Conservation (phyloP, 2,113 vertebrate species). For the Arvicanthis niloticus region DNA sequence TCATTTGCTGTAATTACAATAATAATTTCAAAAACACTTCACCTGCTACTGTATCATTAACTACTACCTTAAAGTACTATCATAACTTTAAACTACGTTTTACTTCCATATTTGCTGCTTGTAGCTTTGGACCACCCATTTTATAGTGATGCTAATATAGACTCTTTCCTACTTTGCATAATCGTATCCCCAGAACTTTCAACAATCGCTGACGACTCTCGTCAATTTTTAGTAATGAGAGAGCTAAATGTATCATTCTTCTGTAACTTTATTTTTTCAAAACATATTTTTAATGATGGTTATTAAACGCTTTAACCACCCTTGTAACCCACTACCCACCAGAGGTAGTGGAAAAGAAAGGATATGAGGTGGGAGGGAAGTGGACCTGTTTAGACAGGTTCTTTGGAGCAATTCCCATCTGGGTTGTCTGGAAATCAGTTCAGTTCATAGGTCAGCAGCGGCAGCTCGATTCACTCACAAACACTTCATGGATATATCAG, state of each 20-base stretch:
- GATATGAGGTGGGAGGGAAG: too few relatives aligned
- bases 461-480: too few relatives aligned
- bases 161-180: slow-evolving; percentile 91
- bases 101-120: slow-evolving; percentile 92
- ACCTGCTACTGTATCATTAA: slow-evolving; percentile 88
- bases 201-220: slow-evolving; percentile 89
- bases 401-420: too few relatives aligned
- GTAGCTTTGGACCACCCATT: slow-evolving; percentile 93
- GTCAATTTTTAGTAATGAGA: neutral
- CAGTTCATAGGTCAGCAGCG: too few relatives aligned
- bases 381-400: too few relatives aligned
- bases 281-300: too few relatives aligned
- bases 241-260: neutral
- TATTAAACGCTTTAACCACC: too few relatives aligned
- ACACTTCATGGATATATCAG: too few relatives aligned
- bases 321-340: too few relatives aligned
- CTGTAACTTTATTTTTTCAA: neutral
- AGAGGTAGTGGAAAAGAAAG: too few relatives aligned
- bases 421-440: too few relatives aligned
- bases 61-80: slow-evolving; percentile 88
- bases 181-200: slow-evolving; percentile 93
- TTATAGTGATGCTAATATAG: slow-evolving; percentile 93
- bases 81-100: slow-evolving; percentile 70
- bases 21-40: slow-evolving; percentile 83
- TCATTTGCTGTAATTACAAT: slow-evolving; percentile 90